Percentiles rank a stretch among this genome's conserved stretches.
Conservation (phyloP, 2,888 invertebrate species). For the Stenodera caucasica region DNA sequence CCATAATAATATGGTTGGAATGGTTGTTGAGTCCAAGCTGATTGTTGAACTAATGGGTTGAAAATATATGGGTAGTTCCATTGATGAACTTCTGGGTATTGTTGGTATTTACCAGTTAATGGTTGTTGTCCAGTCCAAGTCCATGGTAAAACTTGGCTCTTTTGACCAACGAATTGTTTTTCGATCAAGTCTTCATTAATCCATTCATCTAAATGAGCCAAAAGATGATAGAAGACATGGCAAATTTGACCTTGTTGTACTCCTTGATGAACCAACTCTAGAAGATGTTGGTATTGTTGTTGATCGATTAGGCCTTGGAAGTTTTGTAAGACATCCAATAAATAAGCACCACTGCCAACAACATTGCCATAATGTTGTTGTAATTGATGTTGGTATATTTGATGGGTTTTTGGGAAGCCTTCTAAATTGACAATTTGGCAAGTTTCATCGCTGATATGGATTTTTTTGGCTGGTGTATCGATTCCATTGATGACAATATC, state of each 20-base stretch:
- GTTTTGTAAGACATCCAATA: background rate
- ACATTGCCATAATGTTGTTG: background rate
- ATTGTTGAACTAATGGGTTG: background rate
- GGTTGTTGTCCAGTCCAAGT: background rate
- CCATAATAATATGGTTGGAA: too few relatives aligned
- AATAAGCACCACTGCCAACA: background rate
- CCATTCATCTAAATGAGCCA: background rate
- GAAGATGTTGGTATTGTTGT: background rate
- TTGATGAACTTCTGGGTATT: background rate
- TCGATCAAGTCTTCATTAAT: conserved; percentile 1
- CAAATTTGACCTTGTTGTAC: background rate
- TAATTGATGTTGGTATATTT: background rate
- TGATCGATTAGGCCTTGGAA: background rate
- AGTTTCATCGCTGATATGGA: background rate
- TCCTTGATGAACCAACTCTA: background rate
- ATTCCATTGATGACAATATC: conserved; percentile 1
- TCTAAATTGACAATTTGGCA: background rate
- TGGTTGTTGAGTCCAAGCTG: background rate
- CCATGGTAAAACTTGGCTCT: background rate
- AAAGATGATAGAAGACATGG: background rate
- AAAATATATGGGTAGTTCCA: background rate
- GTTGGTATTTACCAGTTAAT: background rate
- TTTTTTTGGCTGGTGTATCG: background rate
- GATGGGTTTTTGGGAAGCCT: background rate
- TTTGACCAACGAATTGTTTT: background rate